Evolutionary conservation across 2,797 vertebrate genomes (phyloP).

Genomic region (Ficedula albicollis): DNA sequence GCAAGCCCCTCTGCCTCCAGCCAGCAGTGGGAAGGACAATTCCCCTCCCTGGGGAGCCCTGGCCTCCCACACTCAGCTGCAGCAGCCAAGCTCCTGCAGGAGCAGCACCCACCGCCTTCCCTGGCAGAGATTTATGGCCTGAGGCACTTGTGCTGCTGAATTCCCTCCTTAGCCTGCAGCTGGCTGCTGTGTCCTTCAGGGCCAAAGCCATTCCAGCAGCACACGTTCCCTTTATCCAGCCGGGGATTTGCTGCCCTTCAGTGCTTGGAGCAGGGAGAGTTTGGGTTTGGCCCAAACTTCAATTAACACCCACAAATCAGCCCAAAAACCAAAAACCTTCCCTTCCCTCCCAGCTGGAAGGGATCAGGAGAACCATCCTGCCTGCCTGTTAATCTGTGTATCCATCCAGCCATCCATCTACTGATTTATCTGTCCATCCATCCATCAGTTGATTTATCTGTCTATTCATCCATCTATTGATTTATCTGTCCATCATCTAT

Average conservation of each 20-base stretch:
- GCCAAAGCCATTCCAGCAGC: neutral
- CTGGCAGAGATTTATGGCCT: neutral
- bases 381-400: too few relatives aligned
- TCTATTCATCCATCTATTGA: neutral
- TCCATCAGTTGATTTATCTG: rapidly evolving
- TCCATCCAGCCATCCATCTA: too few relatives aligned
- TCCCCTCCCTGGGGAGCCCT: neutral
- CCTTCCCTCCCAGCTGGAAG: neutral
- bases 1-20: too few relatives aligned
- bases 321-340: neutral
- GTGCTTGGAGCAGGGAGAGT: too few relatives aligned
- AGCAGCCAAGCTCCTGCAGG: rapidly evolving
- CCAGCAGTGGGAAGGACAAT: too few relatives aligned
- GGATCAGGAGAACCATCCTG: neutral
- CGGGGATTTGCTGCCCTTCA: neutral
- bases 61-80: rapidly evolving
- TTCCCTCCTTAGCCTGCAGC: neutral
- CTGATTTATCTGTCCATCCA: neutral
- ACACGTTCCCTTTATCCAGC: too few relatives aligned
- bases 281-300: neutral
- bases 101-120: neutral
- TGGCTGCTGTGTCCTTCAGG: neutral
- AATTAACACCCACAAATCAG: neutral
- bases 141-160: neutral
- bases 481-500: too few relatives aligned